phyloP scores from a whole-genome alignment of 2,113 vertebrate species.

The Arenaria interpres region DNA sequence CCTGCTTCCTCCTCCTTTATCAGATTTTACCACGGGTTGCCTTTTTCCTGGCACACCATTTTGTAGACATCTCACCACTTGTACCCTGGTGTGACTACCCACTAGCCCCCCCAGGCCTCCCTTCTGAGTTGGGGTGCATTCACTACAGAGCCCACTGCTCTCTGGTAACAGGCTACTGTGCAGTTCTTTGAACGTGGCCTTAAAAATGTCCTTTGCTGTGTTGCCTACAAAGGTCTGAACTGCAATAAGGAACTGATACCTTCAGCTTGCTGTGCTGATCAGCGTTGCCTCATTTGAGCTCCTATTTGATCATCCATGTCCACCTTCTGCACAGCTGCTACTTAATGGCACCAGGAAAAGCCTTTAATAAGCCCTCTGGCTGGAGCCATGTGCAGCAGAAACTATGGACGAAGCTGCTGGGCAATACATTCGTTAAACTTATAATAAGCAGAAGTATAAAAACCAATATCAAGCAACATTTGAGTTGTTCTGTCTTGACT shows the following conservation, averaged over 20 bases:
- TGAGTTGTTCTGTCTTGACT: neutral
- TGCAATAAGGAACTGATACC: neutral
- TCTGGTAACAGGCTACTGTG: neutral
- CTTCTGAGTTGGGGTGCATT: neutral
- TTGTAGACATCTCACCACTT: neutral
- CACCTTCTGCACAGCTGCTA: neutral
- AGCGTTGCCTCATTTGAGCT: neutral
- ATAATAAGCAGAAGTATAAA: neutral
- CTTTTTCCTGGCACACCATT: neutral
- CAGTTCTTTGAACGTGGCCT: neutral
- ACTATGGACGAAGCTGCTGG: neutral
- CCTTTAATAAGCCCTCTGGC: neutral
- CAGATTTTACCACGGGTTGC: neutral
- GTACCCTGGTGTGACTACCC: neutral
- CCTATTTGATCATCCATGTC: neutral
- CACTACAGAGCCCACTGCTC: neutral
- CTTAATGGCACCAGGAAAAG: neutral
- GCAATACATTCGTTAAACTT: neutral
- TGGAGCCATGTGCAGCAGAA: neutral
- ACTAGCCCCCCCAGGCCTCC: accelerated
- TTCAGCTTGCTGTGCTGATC: neutral
- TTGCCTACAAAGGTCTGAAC: neutral
- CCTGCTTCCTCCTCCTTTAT: neutral
- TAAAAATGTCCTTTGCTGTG: neutral
- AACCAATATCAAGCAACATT: neutral